Conservation (phyloP, 2,888 invertebrate species). For the Oscheius sp. region DNA sequence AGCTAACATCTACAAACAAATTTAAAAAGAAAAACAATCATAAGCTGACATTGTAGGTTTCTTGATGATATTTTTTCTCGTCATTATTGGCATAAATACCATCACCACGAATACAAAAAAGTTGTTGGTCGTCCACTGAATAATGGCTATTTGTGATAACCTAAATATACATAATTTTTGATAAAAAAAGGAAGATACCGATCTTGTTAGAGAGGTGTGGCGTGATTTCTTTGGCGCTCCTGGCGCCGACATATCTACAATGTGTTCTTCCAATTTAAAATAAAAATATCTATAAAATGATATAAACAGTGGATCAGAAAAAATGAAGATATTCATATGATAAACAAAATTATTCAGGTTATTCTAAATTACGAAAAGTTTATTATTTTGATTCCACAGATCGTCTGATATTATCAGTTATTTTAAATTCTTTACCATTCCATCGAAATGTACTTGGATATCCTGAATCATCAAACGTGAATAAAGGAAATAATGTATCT, state of each 20-base stretch:
- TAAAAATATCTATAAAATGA: no score
- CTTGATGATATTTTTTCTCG: constrained; percentile 3
- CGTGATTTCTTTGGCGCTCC: constrained; percentile 20
- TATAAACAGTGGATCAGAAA: no score
- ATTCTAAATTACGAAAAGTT: neutral
- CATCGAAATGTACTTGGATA: constrained; percentile 23
- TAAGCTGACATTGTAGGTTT: constrained; percentile 14
- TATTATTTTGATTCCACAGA: constrained; percentile 21
- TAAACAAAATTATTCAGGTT: neutral
- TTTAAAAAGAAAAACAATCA: neutral
- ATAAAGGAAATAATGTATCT: constrained; percentile 31
- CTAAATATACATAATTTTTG: neutral
- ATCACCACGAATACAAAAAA: constrained; percentile 27
- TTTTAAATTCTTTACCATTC: constrained; percentile 8
- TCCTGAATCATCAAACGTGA: constrained; percentile 27
- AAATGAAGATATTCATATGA: neutral
- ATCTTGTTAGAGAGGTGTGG: neutral
- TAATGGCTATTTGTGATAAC: constrained; percentile 1
- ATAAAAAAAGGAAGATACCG: neutral
- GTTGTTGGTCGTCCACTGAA: constrained; percentile 35
- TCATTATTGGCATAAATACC: neutral
- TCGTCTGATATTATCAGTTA: constrained; percentile 9
- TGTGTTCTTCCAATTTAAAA: no score
- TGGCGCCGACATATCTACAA: constrained; percentile 16
- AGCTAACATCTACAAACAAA: constrained; percentile 28